These are phyloP conservation scores for Theodoxus fluviatilis DNA, from an alignment of 2,888 invertebrate genomes.

Conservation along the genomic window DNA sequence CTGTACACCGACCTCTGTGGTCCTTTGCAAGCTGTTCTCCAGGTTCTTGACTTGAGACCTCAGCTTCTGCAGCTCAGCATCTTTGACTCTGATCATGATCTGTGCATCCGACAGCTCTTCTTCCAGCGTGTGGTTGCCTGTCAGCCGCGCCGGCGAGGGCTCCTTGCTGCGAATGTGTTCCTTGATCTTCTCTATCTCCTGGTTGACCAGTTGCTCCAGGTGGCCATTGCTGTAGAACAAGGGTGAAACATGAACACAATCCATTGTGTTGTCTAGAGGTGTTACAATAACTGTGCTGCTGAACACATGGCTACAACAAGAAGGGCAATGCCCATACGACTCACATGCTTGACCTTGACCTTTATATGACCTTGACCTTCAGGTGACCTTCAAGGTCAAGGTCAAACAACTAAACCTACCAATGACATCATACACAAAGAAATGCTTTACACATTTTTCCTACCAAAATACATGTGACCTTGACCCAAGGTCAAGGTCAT, in stretches of 20 bases:
- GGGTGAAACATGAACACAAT: background rate
- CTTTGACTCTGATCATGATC: conserved; percentile 57
- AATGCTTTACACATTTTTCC: no score
- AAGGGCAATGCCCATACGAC: no score
- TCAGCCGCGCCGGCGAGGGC: conserved; percentile 39
- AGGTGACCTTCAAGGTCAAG: no score
- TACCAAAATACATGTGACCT: no score
- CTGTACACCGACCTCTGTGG: conserved; percentile 47
- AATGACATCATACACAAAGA: no score
- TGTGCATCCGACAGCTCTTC: conserved; percentile 58
- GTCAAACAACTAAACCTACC: no score
- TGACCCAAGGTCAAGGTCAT: no score
- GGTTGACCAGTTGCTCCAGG: conserved; percentile 78
- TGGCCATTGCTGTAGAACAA: conserved; percentile 56
- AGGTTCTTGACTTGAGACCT: conserved; percentile 51
- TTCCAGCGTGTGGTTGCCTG: conserved; percentile 50
- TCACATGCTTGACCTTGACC: no score
- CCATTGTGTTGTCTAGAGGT: no score
- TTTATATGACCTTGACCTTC: no score
- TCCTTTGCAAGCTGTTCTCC: conserved; percentile 52
- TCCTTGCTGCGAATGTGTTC: conserved; percentile 49
- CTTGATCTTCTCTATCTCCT: conserved; percentile 68
- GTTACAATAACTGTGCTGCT: no score
- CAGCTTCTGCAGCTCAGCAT: conserved; percentile 56
- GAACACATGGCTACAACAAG: no score